Evolutionary conservation across 2,888 invertebrate species (phyloP), one percentile per base, ranked within the genome.

Genomic region (Myopa testacea): DNA sequence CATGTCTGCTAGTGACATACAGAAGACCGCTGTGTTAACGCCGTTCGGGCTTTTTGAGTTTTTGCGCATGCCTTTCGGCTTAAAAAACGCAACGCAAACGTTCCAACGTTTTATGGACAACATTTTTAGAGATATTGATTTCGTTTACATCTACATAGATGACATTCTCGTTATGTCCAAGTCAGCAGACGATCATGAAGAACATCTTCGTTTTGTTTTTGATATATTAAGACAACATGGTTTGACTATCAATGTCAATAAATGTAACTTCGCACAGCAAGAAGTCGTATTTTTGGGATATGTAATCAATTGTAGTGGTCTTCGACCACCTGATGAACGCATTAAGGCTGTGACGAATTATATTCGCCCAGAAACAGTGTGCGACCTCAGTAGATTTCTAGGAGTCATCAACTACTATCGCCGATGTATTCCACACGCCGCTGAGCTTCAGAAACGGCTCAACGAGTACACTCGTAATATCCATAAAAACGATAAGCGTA

Each of bases 101-200:
- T 26, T 26, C 26, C 26, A 26, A 26, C 26, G 26, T 26, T 26
- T 26, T 26, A 26, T 26, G 26, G 2, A 26, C 26, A 26, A 26
- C 26, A 16, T 81, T 84, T 14, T 65, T 81, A n/a, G 80, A 50
- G 82, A 78, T 10, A 45, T 84, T 1, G 84, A 83, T 45, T 83
- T 87, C 75, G 78, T 76, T 4, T 83, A 79, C 50, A 55, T 60
- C 7, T 87, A 84, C 68, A 69, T 86, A 6, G 85, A 86, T 68
- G 86, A 86, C 71, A 82, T 85, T 34, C 76, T 84, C 6, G 78
- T 84, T 3, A 82, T 82, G 37, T 82, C 84, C 5, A 12, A 68
- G 6, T 65, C 80, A 19, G 72, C 76, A 50, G 69, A 81, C 12
- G 67, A 83, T 37, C 83, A 84, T 67, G 26, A 37, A 50, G 12